phyloP scores from a whole-genome alignment of 1,140 invertebrate genomes.

The Hypsibius dujardini region DNA sequence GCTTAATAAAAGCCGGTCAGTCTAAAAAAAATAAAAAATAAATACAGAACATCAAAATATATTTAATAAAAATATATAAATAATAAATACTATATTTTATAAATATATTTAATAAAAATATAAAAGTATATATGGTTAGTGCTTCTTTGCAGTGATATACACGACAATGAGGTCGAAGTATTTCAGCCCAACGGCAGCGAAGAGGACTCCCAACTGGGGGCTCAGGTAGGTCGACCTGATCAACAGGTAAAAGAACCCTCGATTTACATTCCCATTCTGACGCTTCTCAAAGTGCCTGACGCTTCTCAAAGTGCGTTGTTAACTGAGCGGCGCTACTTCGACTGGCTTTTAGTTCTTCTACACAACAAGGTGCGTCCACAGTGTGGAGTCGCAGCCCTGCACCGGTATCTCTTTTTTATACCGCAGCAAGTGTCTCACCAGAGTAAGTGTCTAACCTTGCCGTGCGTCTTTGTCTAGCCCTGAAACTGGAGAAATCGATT shows the following conservation, averaged over 20 bases:
- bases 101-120: no score
- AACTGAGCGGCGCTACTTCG: neutral
- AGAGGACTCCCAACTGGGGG: neutral
- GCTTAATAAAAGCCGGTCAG: neutral
- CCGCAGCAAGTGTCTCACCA: neutral
- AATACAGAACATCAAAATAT: no score
- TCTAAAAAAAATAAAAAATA: no score
- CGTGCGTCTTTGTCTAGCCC: no score
- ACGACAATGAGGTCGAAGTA: constrained; percentile 10
- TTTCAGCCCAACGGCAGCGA: constrained; percentile 10
- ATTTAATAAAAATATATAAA: no score
- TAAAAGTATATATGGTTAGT: no score
- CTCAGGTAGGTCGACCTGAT: constrained; percentile 15
- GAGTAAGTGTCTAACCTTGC: neutral
- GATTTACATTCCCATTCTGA: neutral
- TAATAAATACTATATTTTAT: no score
- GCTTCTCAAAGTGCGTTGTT: neutral
- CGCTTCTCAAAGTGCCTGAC: neutral
- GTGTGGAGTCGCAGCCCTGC: constrained; percentile 1
- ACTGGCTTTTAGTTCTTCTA: constrained; percentile 10
- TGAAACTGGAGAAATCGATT: no score
- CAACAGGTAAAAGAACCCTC: neutral
- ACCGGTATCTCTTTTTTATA: neutral
- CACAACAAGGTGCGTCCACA: neutral
- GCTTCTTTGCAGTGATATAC: neutral